Evolutionary conservation across 2,797 vertebrate species (phyloP), one percentile per base, ranked within the genome.

Genomic region (Crenuchus spilurus): DNA sequence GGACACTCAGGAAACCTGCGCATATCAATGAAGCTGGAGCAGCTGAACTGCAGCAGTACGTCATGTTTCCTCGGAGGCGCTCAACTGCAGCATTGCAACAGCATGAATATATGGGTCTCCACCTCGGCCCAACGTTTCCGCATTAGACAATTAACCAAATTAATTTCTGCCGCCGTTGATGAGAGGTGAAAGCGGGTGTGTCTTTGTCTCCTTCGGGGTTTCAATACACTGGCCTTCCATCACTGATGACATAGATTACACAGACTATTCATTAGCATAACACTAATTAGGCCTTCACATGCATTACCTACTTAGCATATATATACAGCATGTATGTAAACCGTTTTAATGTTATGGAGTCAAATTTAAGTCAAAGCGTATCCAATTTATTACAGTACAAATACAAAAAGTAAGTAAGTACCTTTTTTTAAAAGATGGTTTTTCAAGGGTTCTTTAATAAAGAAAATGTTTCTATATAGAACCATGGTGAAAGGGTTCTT

Each of bases 101-200:
- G 24, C 48, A 14, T 31, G 62, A 55, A 48, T 72, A 48, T 75
- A 49, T 46, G 13, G 51, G 18, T 44, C 28, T 52, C 11, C n/a
- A 46, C 54, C 63, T 66, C 58, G 42, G n/a, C 77, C 41, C 74
- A 79, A 79, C 79, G 90, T 92, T 91, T 92, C 87, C 88, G 91
- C 91, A 90, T 92, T 91, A 91, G 89, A 90, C 88, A 92, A 90
- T 92, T 92, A 92, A 91, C 85, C 86, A 87, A 92, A 91, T 90
- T 87, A 90, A 92, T 91, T 92, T 90, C 82, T 84, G 85, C 81
- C 69, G 79, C 82, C 76, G 80, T 64, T 78, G 82, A 85, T 77
- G 72, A 70, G 74, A 75, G 68, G 82, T 80, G 79, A 84, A 70
- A 75, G 72, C 54, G 65, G 67, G 74, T 37, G 64, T 73, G 81